Conservation (phyloP, 2,888 invertebrate species). For the Amphipoea lucens region DNA sequence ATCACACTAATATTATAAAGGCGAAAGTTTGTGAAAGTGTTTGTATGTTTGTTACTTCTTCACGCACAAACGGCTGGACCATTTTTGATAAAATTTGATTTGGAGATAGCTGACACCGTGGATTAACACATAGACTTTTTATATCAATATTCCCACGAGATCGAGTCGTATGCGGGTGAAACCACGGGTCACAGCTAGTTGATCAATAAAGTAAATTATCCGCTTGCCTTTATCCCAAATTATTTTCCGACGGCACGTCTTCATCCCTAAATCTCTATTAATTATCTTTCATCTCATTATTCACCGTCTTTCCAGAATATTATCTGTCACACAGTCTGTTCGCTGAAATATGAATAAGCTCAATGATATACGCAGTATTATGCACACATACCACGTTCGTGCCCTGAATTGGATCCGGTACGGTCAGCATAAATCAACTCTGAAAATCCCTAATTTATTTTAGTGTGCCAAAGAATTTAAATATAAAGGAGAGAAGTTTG, state of each 20-base stretch:
- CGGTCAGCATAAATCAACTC: slow-evolving; percentile 34
- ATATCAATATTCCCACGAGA: no score
- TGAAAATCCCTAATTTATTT: slow-evolving; percentile 33
- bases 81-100: no score
- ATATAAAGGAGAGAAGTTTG: background rate
- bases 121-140: no score
- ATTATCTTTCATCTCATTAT: background rate
- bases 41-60: no score
- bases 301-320: background rate
- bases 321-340: slow-evolving; percentile 13
- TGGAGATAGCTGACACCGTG: no score
- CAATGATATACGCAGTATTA: slow-evolving; percentile 11
- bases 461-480: slow-evolving; percentile 18
- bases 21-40: no score
- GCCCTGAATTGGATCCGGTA: slow-evolving; percentile 11
- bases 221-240: background rate
- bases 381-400: slow-evolving; percentile 25
- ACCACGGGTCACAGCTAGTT: no score
- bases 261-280: background rate
- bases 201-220: background rate
- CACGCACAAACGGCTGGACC: no score
- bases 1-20: no score
- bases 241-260: background rate
- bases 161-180: no score
- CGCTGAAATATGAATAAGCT: slow-evolving; percentile 1